phyloP scores from a whole-genome alignment of 1,140 invertebrate genomes.

The Triops longicaudatus region DNA sequence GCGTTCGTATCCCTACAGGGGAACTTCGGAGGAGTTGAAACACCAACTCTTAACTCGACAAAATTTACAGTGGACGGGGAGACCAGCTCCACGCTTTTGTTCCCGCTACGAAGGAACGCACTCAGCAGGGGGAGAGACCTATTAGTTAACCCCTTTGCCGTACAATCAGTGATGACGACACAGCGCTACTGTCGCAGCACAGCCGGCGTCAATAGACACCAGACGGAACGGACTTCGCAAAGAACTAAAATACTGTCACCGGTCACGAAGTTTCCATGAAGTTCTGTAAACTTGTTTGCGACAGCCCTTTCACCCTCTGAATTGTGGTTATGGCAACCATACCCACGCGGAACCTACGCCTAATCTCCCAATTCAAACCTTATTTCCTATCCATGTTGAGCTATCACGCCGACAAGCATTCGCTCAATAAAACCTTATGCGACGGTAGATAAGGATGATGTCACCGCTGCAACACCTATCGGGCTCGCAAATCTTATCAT shows the following conservation, averaged over 20 bases:
- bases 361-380: no score
- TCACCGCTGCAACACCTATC: no score
- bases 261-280: not conserved
- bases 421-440: no score
- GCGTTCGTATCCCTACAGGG: not conserved
- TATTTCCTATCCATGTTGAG: no score
- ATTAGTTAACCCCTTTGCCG: not conserved
- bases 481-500: no score
- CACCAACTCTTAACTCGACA: not conserved
- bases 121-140: not conserved
- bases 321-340: no score
- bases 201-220: not conserved
- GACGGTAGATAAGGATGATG: no score
- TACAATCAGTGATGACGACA: not conserved
- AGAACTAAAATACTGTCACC: not conserved
- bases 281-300: no score
- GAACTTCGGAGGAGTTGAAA: not conserved
- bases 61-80: not conserved
- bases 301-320: no score
- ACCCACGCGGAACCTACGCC: no score
- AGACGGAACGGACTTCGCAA: not conserved
- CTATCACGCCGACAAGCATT: no score
- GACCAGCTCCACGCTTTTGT: slow-evolving; percentile 7
- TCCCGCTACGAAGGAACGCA: not conserved
- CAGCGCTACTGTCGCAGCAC: not conserved